Base-by-base conservation (phyloP, 37 sponge, comb jelly and placozoan genomes). In the Chondrilla cf. caribensis region DNA sequence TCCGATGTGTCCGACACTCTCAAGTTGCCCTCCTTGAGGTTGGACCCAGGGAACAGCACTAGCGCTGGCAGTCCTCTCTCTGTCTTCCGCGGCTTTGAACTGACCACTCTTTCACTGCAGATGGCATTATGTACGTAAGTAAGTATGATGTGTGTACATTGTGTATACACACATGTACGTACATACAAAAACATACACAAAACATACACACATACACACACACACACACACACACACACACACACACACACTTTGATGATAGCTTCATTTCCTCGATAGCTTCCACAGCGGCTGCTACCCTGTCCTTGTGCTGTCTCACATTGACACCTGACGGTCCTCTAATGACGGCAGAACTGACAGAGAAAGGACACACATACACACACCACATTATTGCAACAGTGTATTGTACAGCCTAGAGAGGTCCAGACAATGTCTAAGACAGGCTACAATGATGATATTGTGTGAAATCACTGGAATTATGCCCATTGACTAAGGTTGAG, bases 281-380 rank as follows among this genome's bases (percentile, higher is more conserved):
- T 58, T 79, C 79, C 33, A 79, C 79, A 54, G 79, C 79, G 3
- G 58, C 59, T 5, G 79, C 79, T 51, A 79, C 59, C 58, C 58
- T 51, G 58, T 79, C 58, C 35, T 58, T 79, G 79, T 79, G 79
- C 3, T 33, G 58, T 2, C 41, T 4, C 28, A 80, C 32, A 51
- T 15, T 31, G 18, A 38, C 37, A 70, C 21, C 32, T 38, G 21
- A 3, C 0, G 79, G 54, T 42, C 36, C 79, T 67, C 33, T 28
- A 33, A 67, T 67, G 35, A 67, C 33, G 68, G 68, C 68, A 67
- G 68, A 67, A 8, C 68, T 67, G 68, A 3, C 7, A 47, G 11
- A 6, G 11, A 11, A 47, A 47, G n/a, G n/a, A n/a, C n/a, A n/a
- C n/a, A n/a, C n/a, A n/a, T n/a, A n/a, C n/a, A n/a, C n/a, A n/a